Percentiles rank a stretch among this genome's conserved stretches.
These are phyloP conservation scores for Paradoxurus hermaphroditus DNA, from an alignment of 2,113 vertebrate species.

Conservation along the genomic window DNA sequence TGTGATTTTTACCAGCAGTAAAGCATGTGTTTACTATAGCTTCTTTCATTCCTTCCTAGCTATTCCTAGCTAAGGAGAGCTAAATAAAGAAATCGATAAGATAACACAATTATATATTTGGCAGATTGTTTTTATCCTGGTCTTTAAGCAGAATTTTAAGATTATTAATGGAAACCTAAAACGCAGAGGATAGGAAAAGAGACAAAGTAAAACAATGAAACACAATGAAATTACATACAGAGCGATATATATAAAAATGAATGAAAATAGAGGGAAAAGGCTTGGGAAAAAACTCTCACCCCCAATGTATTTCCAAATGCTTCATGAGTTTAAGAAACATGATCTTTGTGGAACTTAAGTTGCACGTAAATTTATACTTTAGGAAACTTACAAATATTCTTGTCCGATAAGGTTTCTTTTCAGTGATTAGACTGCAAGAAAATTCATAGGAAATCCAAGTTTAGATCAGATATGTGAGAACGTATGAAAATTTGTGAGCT, in stretches of 20 bases:
- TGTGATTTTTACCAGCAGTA: background rate
- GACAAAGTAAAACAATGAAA: background rate
- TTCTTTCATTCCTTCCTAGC: background rate
- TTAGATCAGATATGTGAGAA: conserved; percentile 19
- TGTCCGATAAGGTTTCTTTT: background rate
- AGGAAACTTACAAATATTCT: background rate
- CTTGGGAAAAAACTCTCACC: background rate
- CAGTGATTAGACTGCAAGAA: conserved; percentile 9
- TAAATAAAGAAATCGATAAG: background rate
- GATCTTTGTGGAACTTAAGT: background rate
- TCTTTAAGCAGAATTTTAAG: background rate
- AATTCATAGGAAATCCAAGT: conserved; percentile 34
- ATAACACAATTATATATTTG: background rate
- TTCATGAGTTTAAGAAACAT: background rate
- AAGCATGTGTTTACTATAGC: background rate
- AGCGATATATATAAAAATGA: background rate
- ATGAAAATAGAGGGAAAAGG: background rate
- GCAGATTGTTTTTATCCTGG: background rate
- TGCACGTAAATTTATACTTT: background rate
- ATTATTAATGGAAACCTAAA: background rate
- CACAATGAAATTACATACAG: background rate
- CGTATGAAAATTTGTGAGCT: background rate
- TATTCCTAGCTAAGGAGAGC: background rate
- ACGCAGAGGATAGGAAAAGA: background rate
- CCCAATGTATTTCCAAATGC: background rate